A percentile compares a stretch with the other conserved stretches of the same genome.
These are phyloP conservation scores for Melieria crassipennis DNA, from an alignment of 2,888 invertebrate species.

Conservation along the genomic window DNA sequence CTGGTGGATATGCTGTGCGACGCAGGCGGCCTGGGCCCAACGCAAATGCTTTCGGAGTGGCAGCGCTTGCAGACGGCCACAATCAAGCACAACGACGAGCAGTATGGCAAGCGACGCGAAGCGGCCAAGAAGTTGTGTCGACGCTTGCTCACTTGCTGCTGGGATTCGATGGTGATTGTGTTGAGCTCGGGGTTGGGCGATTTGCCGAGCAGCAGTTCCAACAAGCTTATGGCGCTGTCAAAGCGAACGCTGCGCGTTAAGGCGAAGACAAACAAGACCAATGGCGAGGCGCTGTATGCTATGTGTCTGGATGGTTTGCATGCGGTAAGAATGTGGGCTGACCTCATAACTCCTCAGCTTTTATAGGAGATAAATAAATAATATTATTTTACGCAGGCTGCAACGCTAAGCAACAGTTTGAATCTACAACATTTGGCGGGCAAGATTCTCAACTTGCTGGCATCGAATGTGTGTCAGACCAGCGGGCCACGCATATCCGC, in stretches of 20 bases:
- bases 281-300: slow-evolving; percentile 82
- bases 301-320: slow-evolving; percentile 90
- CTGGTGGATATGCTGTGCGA: slow-evolving; percentile 70
- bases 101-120: slow-evolving; percentile 77
- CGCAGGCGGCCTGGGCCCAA: slow-evolving; percentile 83
- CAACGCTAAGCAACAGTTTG: slow-evolving; percentile 86
- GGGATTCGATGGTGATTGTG: slow-evolving; percentile 91
- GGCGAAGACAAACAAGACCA: slow-evolving; percentile 67
- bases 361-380: not conserved
- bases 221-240: slow-evolving; percentile 71
- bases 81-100: slow-evolving; percentile 70
- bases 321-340: slow-evolving; percentile 69
- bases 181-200: slow-evolving; percentile 80
- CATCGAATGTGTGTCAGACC: slow-evolving; percentile 88
- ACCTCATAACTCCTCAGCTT: not conserved
- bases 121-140: slow-evolving; percentile 82
- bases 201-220: slow-evolving; percentile 65
- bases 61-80: slow-evolving; percentile 84
- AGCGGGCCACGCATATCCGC: slow-evolving; percentile 82
- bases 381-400: slow-evolving; percentile 71
- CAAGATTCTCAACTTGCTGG: slow-evolving; percentile 85
- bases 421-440: slow-evolving; percentile 91
- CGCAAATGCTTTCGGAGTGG: slow-evolving; percentile 88
- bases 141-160: slow-evolving; percentile 86
- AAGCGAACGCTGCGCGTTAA: slow-evolving; percentile 66